Evolutionary conservation across 2,113 vertebrate species (phyloP), one percentile per base, ranked within the genome.

Genomic region (Clarias gariepinus): DNA sequence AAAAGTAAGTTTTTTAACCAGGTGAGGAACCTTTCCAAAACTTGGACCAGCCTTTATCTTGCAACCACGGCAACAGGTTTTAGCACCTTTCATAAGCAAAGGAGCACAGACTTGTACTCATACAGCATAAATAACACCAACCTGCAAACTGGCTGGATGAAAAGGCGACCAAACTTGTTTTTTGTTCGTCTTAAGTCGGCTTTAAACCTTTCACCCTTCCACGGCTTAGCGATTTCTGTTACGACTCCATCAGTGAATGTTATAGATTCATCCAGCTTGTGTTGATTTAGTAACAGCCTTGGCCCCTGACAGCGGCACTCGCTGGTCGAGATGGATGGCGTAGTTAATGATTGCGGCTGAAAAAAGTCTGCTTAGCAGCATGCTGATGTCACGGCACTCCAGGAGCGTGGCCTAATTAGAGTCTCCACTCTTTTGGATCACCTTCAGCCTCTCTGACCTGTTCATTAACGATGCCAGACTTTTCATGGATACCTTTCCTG

Each of bases 271-370:
- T 88, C 68, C 52, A 66, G 58, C 68, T 19, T 81, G 76, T 77
- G 61, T 73, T 81, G 86, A 83, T 86, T 82, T 83, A 83, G 83
- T 73, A 84, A 82, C 74, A 86, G 83, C 77, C 55, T 47, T 60
- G 78, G 84, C 61, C 60, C 68, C 85, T 84, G 86, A 84, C 86
- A 90, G 86, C 53, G 11, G 81, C 66, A 66, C 69, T 64, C 87
- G 73, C 84, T n/a, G 79, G 60, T 58, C 30, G 86, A 89, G 84
- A 89, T 89, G 77, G 90, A 90, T 90, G 90, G 86, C 7, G 86
- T 33, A n/a, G 64, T 86, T 90, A 87, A 86, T 85, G 77, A 73
- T 36, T 69, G 55, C 63, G 69, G 84, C 85, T 87, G 83, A 61
- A 82, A 88, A 85, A 87, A 81, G 87, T 81, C 88, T 88, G 85